Evolutionary conservation across 2,888 invertebrate genomes (phyloP).

Genomic region (Leucoma salicis): DNA sequence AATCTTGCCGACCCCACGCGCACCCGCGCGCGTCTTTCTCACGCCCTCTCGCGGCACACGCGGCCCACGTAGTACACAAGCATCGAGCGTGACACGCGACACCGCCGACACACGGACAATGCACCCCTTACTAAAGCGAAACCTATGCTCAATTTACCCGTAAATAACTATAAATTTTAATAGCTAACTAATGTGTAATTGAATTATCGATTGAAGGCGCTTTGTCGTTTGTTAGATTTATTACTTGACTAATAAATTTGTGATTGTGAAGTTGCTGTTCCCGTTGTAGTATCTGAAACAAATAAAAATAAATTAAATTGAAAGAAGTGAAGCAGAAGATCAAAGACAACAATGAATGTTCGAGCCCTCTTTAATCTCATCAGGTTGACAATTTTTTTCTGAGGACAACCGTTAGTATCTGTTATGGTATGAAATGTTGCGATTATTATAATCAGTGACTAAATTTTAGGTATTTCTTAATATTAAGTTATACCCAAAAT

Average conservation of each 20-base stretch:
- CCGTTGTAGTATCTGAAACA: constrained; percentile 67
- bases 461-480: no score
- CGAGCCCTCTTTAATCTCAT: constrained; percentile 47
- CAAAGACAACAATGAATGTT: constrained; percentile 48
- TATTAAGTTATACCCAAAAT: no score
- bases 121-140: constrained; percentile 10
- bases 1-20: constrained; percentile 66
- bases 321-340: constrained; percentile 38
- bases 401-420: no score
- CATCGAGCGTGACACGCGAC: constrained; percentile 35
- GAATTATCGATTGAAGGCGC: constrained; percentile 69
- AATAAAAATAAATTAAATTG: constrained; percentile 51
- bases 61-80: constrained; percentile 27
- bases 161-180: constrained; percentile 38
- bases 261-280: constrained; percentile 45
- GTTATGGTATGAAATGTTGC: no score
- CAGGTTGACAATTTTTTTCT: no score
- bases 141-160: constrained; percentile 46
- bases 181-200: constrained; percentile 58
- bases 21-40: constrained; percentile 38
- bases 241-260: constrained; percentile 40
- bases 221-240: constrained; percentile 60
- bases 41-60: constrained; percentile 31
- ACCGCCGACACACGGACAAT: constrained; percentile 14
- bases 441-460: no score